Percentiles rank a stretch among this genome's conserved stretches.
Evolutionary conservation across 2,797 vertebrate genomes (phyloP).

Genomic region (Acanthopagrus latus): DNA sequence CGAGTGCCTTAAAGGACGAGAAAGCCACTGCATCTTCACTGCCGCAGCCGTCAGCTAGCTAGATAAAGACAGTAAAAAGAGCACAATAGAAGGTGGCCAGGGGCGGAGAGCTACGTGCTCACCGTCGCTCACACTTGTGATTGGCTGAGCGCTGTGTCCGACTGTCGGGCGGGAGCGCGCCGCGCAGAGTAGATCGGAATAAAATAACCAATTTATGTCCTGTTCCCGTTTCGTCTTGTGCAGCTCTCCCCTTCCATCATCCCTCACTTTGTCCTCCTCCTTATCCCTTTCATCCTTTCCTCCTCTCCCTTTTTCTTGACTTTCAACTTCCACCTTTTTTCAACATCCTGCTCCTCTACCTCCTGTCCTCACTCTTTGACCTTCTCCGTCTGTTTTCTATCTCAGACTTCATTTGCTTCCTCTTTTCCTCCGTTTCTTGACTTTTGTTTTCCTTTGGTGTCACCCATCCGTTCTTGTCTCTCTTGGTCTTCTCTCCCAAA

Average conservation of each 20-base stretch:
- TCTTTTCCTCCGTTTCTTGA: slow-evolving; percentile 8
- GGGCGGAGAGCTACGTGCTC: slow-evolving; percentile 19
- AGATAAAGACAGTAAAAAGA: slow-evolving; percentile 47
- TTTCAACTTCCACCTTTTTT: slow-evolving; percentile 36
- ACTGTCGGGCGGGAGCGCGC: slow-evolving; percentile 24
- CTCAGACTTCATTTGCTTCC: slow-evolving; percentile 30
- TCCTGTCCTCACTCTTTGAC: slow-evolving; percentile 45
- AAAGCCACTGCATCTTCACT: slow-evolving; percentile 66
- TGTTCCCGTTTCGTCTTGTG: slow-evolving; percentile 25
- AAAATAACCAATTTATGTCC: slow-evolving; percentile 41
- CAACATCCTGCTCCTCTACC: slow-evolving; percentile 16
- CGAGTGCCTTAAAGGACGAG: slow-evolving; percentile 48
- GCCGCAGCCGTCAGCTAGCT: slow-evolving; percentile 58
- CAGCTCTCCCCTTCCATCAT: slow-evolving; percentile 27
- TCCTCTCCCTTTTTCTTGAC: slow-evolving; percentile 22
- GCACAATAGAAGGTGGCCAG: neutral
- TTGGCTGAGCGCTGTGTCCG: slow-evolving; percentile 35
- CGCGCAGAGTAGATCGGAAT: slow-evolving; percentile 29
- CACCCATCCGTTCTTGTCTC: slow-evolving; percentile 20
- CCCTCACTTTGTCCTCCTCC: slow-evolving; percentile 22
- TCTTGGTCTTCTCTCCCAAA: slow-evolving; percentile 5
- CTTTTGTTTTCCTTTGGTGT: slow-evolving; percentile 1
- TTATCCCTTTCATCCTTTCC: slow-evolving; percentile 19
- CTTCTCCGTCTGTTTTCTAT: slow-evolving; percentile 53
- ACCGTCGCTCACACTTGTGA: slow-evolving; percentile 33